Conservation (phyloP, 2,888 invertebrate genomes). For the Andricus quercusramuli region DNA sequence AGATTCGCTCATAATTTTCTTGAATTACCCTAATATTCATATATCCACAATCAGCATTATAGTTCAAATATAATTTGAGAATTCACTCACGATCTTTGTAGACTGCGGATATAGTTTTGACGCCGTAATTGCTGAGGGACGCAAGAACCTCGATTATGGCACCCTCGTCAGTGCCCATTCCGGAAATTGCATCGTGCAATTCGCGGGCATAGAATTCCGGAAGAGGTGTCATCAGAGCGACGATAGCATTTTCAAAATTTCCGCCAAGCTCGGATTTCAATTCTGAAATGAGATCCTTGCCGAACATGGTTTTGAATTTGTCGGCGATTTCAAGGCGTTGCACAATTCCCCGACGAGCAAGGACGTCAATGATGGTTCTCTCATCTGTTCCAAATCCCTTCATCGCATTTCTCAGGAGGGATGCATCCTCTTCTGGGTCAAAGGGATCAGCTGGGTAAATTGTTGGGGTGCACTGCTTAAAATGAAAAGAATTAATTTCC, state of each 20-base stretch:
- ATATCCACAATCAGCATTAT: not conserved
- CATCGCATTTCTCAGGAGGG: constrained; percentile 92
- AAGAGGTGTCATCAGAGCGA: constrained; percentile 91
- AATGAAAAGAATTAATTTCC: not conserved
- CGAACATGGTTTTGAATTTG: constrained; percentile 92
- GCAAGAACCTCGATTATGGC: constrained; percentile 94
- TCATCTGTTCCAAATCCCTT: constrained; percentile 96
- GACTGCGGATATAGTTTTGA: constrained; percentile 88
- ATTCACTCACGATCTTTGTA: constrained; percentile 86
- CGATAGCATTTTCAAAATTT: constrained; percentile 90
- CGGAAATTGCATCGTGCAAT: constrained; percentile 90
- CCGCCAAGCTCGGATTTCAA: constrained; percentile 94
- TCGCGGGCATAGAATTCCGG: constrained; percentile 92
- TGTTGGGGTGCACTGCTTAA: constrained; percentile 85
- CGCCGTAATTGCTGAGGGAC: constrained; percentile 91
- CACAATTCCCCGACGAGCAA: constrained; percentile 89
- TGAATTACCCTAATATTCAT: too few relatives aligned
- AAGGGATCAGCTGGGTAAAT: constrained; percentile 88
- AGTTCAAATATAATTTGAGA: constrained; percentile 17
- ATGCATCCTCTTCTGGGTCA: constrained; percentile 89
- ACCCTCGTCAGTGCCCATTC: constrained; percentile 81
- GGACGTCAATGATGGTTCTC: constrained; percentile 90
- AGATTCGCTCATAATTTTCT: too few relatives aligned
- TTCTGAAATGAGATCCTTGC: constrained; percentile 91
- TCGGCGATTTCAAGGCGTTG: constrained; percentile 91